These are phyloP conservation scores for Turritopsis dohrnii DNA, from an alignment of 30 jellyfish, hydroid and myxozoan genomes.

Conservation along the genomic window DNA sequence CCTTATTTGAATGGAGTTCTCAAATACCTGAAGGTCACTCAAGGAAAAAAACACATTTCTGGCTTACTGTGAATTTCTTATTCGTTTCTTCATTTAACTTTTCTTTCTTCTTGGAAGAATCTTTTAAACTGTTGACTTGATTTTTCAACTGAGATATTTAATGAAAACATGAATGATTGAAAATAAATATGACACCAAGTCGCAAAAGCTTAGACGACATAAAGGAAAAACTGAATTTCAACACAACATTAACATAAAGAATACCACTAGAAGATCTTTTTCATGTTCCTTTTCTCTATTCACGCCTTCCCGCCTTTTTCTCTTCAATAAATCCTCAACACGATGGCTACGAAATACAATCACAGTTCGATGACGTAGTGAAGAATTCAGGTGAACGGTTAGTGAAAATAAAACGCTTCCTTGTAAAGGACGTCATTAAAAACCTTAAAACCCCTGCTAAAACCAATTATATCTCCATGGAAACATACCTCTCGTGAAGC, in stretches of 20 bases:
- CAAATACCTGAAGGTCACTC: too few relatives aligned
- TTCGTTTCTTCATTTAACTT: background rate
- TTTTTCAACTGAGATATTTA: background rate
- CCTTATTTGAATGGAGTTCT: too few relatives aligned
- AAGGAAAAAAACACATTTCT: too few relatives aligned
- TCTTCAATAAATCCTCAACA: background rate
- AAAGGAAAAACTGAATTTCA: too few relatives aligned
- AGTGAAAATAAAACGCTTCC: background rate
- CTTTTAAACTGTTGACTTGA: background rate
- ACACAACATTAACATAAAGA: too few relatives aligned
- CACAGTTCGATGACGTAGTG: background rate
- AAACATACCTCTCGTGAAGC: background rate
- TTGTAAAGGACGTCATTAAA: background rate
- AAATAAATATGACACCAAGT: too few relatives aligned
- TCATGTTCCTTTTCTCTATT: background rate
- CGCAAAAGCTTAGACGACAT: too few relatives aligned
- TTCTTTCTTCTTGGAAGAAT: background rate
- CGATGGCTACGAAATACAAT: background rate
- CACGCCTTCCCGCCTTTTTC: background rate
- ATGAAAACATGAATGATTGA: background rate
- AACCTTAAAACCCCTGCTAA: too few relatives aligned
- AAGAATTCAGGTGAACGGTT: too few relatives aligned
- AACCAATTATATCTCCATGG: too few relatives aligned
- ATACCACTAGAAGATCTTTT: background rate
- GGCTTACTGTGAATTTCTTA: background rate